Base-by-base conservation (phyloP, 2,113 vertebrate species). In the Thunnus thynnus region DNA sequence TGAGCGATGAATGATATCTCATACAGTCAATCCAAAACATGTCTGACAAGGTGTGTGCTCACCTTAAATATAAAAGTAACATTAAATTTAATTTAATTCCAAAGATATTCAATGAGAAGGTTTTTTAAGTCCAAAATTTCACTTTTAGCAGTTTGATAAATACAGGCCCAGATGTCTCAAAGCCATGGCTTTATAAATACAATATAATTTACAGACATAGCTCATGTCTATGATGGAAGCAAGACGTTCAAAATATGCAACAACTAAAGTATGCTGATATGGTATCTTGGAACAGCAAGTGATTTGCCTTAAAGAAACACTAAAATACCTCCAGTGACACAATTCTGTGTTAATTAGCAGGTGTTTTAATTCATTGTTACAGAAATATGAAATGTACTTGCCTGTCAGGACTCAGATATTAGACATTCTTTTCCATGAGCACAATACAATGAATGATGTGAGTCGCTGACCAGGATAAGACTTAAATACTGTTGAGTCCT, bases 321-420 rank as follows among this genome's bases (percentile, higher is more conserved):
- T 48, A 16, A 68, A 55, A 63, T 11, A 17, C 18, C 18, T 58
- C 44, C 17, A 77, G 22, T 22, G 14, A 25, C 20, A 73, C 46
- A 41, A 48, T 13, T 22, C 25, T 22, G 63, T 4, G 13, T 47
- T 6, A 50, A 46, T 11, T 1, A 65, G 20, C 4, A 41, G 25
- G 4, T 61, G 11, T 70, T 67, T 52, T 41, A 2, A 47, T 66
- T 72, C 13, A 30, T 64, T 16, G 3, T 27, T 20, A 7, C 0
- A 50, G 10, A 72, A 63, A 72, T 14, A 67, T 10, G 22, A 47
- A 65, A 63, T 17, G 25, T 80, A 83, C 83, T 88, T 17, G 25
- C 80, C 72, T 83, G 72, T 64, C 61, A 70, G 55, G 22, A 50
- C 61, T 77, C 57, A 80, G 72, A 64, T 44, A 18, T 54, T 3